Conservation (phyloP, 2,113 vertebrate species). For the Macquaria ambigua region DNA sequence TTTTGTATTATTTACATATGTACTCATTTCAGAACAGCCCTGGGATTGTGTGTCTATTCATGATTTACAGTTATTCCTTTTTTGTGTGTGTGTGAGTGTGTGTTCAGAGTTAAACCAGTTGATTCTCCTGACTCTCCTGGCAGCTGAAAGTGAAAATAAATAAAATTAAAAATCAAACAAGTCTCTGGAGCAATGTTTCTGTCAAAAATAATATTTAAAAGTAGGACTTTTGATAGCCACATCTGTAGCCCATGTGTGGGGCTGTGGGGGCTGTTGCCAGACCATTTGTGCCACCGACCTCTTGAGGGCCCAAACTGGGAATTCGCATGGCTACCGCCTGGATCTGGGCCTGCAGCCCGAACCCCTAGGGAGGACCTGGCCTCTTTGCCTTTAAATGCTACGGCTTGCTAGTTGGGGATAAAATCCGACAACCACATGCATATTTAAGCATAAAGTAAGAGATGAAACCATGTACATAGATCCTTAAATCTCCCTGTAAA, state of each 20-base stretch:
- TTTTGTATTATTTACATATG: conserved; percentile 24
- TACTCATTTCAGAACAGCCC: neutral
- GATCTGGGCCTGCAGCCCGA: conserved; percentile 14
- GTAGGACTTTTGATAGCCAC: conserved; percentile 1
- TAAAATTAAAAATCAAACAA: neutral
- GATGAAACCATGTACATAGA: neutral
- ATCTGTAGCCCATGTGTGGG: conserved; percentile 26
- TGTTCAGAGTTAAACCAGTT: neutral
- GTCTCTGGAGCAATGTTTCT: conserved; percentile 10
- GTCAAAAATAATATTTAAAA: conserved; percentile 3
- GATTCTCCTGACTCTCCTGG: neutral
- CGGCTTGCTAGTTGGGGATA: neutral
- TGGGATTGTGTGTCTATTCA: neutral
- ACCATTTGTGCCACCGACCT: conserved; percentile 38
- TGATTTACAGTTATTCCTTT: neutral
- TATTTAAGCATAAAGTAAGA: neutral
- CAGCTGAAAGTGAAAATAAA: conserved; percentile 10
- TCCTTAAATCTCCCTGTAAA: neutral
- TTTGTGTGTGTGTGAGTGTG: neutral
- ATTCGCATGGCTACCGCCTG: neutral
- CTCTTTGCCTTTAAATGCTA: conserved; percentile 30
- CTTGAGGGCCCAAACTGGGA: conserved; percentile 25
- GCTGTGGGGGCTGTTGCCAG: conserved; percentile 20
- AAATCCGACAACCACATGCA: neutral
- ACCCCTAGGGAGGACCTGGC: conserved; percentile 26